phyloP scores from a whole-genome alignment of 2,797 vertebrate genomes.

The Eupleurogrammus muticus region DNA sequence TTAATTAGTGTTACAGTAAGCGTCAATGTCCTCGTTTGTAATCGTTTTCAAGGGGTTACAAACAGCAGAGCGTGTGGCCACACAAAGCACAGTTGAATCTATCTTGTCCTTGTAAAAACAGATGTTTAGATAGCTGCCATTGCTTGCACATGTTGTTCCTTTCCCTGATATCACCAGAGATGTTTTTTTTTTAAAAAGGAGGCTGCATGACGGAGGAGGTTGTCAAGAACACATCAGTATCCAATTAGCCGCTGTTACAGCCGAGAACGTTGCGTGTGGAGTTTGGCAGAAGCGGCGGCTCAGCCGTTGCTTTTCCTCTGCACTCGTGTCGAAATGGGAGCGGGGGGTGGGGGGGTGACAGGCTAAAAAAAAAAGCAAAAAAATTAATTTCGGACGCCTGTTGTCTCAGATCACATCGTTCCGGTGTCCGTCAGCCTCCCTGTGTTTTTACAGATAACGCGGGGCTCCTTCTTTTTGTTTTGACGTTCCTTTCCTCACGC shows the following conservation, averaged over 20 bases:
- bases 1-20: conserved; percentile 15
- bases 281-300: conserved; percentile 56
- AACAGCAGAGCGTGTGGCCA: conserved; percentile 7
- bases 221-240: conserved; percentile 71
- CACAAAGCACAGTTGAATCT: conserved; percentile 48
- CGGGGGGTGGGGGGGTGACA: conserved; percentile 41
- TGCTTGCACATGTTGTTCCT: conserved; percentile 22
- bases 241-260: conserved; percentile 76
- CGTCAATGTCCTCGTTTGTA: background rate
- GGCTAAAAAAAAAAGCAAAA: conserved; percentile 20
- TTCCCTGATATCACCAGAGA: conserved; percentile 50
- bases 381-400: conserved; percentile 57
- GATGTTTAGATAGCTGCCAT: conserved; percentile 60
- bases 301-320: conserved; percentile 29
- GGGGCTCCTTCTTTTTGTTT: conserved; percentile 24
- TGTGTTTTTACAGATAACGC: conserved; percentile 35
- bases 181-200: conserved; percentile 50
- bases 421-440: conserved; percentile 1
- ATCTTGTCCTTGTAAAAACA: conserved; percentile 55
- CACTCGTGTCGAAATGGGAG: conserved; percentile 47
- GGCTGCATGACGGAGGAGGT: conserved; percentile 44
- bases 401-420: conserved; percentile 54
- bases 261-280: conserved; percentile 51
- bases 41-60: conserved; percentile 18
- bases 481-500: conserved; percentile 35